A percentile compares a stretch with the other conserved stretches of the same genome.
Conservation (phyloP, 2,888 invertebrate genomes). For the Rhyacophila evoluta region DNA sequence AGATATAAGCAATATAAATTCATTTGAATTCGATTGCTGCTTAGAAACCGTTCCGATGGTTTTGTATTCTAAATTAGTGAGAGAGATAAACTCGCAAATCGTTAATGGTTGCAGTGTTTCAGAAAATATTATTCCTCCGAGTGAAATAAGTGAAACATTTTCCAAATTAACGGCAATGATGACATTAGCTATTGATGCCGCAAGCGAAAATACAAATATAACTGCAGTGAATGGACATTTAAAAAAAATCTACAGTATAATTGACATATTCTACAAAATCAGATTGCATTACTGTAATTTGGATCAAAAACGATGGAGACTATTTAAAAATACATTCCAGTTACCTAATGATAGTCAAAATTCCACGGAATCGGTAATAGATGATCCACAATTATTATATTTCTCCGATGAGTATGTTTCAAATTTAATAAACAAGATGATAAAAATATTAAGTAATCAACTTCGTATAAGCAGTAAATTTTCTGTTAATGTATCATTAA, state of each 20-base stretch:
- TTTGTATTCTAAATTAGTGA: not conserved
- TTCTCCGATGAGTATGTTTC: not conserved
- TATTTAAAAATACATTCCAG: not conserved
- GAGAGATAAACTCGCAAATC: not conserved
- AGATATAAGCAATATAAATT: not conserved
- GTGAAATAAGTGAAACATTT: constrained; percentile 37
- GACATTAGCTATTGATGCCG: constrained; percentile 20
- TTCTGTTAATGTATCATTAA: constrained; percentile 34
- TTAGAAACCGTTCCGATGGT: not conserved
- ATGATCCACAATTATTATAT: not conserved
- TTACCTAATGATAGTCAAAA: not conserved
- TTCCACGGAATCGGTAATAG: not conserved
- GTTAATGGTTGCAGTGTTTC: not conserved
- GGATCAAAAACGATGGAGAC: not conserved
- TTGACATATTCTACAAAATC: constrained; percentile 60
- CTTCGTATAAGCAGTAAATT: not conserved
- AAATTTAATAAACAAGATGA: not conserved
- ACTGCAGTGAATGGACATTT: constrained; percentile 61
- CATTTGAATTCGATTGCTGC: not conserved
- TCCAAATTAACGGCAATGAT: constrained; percentile 16
- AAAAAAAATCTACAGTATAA: constrained; percentile 58
- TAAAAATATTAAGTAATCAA: not conserved
- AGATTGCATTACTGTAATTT: constrained; percentile 32
- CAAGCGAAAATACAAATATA: constrained; percentile 55
- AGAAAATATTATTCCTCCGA: not conserved